Evolutionary conservation across 2,113 vertebrate genomes (phyloP).

Genomic region (Coptodon bakossiorum): DNA sequence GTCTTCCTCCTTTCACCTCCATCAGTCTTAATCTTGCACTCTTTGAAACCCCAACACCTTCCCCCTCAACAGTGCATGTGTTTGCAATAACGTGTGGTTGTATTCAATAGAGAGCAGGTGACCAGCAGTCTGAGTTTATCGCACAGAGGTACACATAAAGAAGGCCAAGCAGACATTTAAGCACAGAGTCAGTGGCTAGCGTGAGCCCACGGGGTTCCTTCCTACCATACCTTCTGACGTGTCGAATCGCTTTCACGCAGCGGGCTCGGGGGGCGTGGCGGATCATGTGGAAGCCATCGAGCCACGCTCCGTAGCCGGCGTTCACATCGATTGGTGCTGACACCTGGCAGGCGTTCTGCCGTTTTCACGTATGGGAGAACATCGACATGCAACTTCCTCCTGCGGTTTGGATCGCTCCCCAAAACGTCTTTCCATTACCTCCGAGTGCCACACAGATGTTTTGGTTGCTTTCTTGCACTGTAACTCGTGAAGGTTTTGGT

Average conservation of each 20-base stretch:
- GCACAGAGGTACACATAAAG: background rate
- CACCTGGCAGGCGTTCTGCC: conserved; percentile 48
- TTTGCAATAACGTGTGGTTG: conserved; percentile 34
- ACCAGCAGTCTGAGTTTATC: conserved; percentile 1
- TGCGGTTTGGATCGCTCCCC: conserved; percentile 41
- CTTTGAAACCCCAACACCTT: background rate
- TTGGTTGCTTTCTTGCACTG: conserved; percentile 18
- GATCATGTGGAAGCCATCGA: conserved; percentile 3
- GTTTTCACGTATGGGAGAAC: conserved; percentile 61
- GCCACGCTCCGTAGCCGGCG: background rate
- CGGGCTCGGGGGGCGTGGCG: background rate
- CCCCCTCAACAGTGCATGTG: conserved; percentile 5
- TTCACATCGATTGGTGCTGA: conserved; percentile 52
- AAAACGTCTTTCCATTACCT: conserved; percentile 53
- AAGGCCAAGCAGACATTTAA: background rate
- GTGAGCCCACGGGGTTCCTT: background rate
- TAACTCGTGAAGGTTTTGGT: background rate
- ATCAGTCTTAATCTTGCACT: background rate
- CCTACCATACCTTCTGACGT: conserved; percentile 11
- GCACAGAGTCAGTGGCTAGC: background rate
- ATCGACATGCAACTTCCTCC: conserved; percentile 56
- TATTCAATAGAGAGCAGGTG: conserved; percentile 19
- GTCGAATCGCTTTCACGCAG: conserved; percentile 55
- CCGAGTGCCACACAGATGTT: conserved; percentile 31
- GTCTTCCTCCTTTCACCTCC: conserved; percentile 14